Evolutionary conservation across 1,140 invertebrate genomes (phyloP).

Genomic region (Monomorium pharaonis): DNA sequence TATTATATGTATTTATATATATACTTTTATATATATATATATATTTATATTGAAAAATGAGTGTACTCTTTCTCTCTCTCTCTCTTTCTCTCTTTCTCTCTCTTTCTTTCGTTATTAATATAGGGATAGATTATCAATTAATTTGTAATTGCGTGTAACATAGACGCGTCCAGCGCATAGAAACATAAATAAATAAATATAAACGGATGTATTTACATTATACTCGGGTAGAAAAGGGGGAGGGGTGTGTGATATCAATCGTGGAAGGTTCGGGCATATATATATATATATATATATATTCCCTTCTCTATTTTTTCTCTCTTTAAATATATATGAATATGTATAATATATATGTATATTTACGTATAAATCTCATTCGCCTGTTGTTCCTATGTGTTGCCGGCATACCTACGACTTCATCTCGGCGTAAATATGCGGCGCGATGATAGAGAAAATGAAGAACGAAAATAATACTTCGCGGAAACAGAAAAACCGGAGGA

Average conservation of each 20-base stretch:
- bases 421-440: conserved; percentile 33
- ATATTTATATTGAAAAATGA: conserved; percentile 76
- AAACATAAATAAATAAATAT: conserved; percentile 83
- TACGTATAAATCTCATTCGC: conserved; percentile 48
- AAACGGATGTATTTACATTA: conserved; percentile 81
- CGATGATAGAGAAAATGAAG: conserved; percentile 36
- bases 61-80: conserved; percentile 67
- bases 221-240: conserved; percentile 40
- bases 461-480: conserved; percentile 43
- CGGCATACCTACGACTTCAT: conserved; percentile 18
- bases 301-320: conserved; percentile 41
- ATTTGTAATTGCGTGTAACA: conserved; percentile 80
- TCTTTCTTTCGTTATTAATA: conserved; percentile 67
- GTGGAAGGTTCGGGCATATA: neutral
- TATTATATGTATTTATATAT: conserved; percentile 75
- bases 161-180: conserved; percentile 84
- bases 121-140: conserved; percentile 73
- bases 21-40: conserved; percentile 70
- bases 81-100: conserved; percentile 56
- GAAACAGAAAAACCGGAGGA: conserved; percentile 27
- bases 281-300: conserved; percentile 27
- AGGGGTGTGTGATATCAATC: conserved; percentile 11
- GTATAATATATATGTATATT: conserved; percentile 46
- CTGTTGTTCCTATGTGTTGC: conserved; percentile 13
- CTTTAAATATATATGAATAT: conserved; percentile 54